These are phyloP conservation scores for Quadroppia sp. DNA, from an alignment of 2,888 invertebrate genomes.

Conservation along the genomic window DNA sequence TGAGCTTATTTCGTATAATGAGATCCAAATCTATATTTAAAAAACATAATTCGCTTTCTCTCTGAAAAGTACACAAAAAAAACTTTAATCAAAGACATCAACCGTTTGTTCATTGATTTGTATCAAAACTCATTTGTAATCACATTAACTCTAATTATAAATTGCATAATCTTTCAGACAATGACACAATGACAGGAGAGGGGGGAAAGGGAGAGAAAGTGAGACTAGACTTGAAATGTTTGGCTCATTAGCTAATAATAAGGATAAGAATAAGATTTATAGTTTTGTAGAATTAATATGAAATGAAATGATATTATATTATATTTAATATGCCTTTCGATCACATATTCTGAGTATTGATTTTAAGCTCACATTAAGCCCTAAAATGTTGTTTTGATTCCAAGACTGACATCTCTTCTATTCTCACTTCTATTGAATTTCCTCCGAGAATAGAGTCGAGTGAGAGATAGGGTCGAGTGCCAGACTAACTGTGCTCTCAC, in stretches of 20 bases:
- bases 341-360: background rate
- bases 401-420: constrained; percentile 24
- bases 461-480: constrained; percentile 22
- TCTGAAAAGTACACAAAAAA: background rate
- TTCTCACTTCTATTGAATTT: constrained; percentile 31
- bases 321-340: too few species aligned
- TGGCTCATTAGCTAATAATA: background rate
- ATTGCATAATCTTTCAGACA: background rate
- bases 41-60: too few species aligned
- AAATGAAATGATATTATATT: too few species aligned
- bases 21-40: background rate
- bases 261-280: background rate
- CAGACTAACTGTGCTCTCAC: background rate
- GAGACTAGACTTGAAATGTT: background rate
- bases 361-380: background rate
- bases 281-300: background rate
- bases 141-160: constrained; percentile 12
- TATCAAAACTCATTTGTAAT: background rate
- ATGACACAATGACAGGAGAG: background rate
- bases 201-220: too few species aligned
- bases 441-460: constrained; percentile 12
- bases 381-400: constrained; percentile 9
- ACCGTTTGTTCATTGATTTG: background rate
- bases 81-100: background rate
- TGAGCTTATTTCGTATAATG: background rate